Base-by-base conservation (phyloP, 1,140 invertebrate species). In the Spodoptera litura region DNA sequence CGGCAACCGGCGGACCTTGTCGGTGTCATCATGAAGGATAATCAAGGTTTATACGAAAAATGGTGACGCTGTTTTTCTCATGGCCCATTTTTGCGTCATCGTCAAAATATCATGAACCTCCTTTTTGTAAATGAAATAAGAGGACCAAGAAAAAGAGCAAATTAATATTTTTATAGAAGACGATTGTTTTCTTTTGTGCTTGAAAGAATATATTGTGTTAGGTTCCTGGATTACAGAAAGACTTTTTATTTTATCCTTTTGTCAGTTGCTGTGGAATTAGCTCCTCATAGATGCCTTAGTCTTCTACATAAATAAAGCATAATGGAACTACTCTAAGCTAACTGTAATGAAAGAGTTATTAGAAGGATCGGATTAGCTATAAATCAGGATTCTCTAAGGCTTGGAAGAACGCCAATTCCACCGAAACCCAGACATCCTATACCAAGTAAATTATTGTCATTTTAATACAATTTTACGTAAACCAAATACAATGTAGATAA, bases 11-110 rank as follows among this genome's bases (percentile, higher is more conserved):
- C 75, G 70, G 75, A 79, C 79, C 80, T 70, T 74, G 61, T 68
- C 71, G 55, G 52, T 81, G 80, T 84, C 82, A 81, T 80, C 80
- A 83, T 61, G 52, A 77, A 77, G 66, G 62, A 44, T 70, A 70
- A 70, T 70, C 66, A 52, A 70, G 49, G 49, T 70, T 70, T 70
- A 53, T 53, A 53, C 44, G 56, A 59, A 59, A 59, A 51, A 59
- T 74, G 38, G 20, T 61, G 55, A 73, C 53, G 55, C 31, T 49
- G 20, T 58, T 73, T 68, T 70, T 71, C 25, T 52, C 49, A 52
- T 52, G 44, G 10, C 49, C 12, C 49, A 52, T 49, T 68, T 68
- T 68, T 68, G n/a, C 44, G 61, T 20, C 9, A 10, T 15, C 61
- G 35, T 44, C 38, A 64, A 44, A 44, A 15, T 49, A 49, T 13